Evolutionary conservation across 2,888 invertebrate species (phyloP).

Genomic region (Erebia palarica): DNA sequence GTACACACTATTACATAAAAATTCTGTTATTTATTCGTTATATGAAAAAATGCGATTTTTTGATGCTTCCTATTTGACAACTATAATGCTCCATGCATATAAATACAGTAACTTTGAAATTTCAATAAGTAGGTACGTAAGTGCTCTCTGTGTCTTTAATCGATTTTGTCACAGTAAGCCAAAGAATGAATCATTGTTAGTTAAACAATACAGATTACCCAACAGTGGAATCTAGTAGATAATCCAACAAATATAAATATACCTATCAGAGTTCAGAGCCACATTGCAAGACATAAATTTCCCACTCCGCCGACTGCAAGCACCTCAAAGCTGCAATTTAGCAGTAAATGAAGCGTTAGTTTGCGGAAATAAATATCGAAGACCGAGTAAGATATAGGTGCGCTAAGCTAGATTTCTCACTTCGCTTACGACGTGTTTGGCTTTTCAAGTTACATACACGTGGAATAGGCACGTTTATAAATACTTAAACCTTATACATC

Average conservation of each 20-base stretch:
- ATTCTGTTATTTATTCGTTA: too few relatives aligned
- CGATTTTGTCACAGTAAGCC: too few relatives aligned
- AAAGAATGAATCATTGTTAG: not conserved
- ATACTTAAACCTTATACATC: not conserved
- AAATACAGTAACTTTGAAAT: too few relatives aligned
- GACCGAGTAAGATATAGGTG: slow-evolving; percentile 23
- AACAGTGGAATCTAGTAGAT: not conserved
- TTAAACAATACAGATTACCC: slow-evolving; percentile 7
- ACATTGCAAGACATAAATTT: slow-evolving; percentile 13
- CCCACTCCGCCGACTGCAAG: slow-evolving; percentile 9
- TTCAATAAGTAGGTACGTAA: too few relatives aligned
- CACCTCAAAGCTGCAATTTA: slow-evolving; percentile 27
- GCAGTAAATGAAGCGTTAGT: slow-evolving; percentile 36
- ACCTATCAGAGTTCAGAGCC: slow-evolving; percentile 2
- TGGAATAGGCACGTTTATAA: not conserved
- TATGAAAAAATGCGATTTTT: too few relatives aligned
- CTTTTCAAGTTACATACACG: slow-evolving; percentile 3
- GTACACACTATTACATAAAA: too few relatives aligned
- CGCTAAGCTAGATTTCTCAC: slow-evolving; percentile 29
- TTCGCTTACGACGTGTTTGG: slow-evolving; percentile 31
- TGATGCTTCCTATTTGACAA: too few relatives aligned
- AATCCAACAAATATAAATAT: not conserved
- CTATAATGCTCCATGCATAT: too few relatives aligned
- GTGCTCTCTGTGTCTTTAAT: too few relatives aligned
- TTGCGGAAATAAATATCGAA: slow-evolving; percentile 34